Conservation (phyloP, 2,113 vertebrate genomes). For the Protobothrops mucrosquamatus region DNA sequence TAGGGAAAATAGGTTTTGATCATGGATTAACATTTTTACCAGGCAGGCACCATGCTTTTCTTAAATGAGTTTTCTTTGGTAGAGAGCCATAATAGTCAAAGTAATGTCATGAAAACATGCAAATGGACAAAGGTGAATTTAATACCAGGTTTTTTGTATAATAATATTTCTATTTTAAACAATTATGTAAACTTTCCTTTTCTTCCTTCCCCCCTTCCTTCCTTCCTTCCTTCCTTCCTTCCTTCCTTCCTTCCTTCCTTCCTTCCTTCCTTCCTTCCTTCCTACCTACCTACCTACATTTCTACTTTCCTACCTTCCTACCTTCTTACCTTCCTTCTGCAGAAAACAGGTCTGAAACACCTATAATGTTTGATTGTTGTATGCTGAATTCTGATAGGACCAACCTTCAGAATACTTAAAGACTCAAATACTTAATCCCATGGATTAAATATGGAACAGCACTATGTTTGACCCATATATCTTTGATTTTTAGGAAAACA, state of each 20-base stretch:
- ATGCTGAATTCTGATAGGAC: background rate
- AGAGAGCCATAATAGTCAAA: background rate
- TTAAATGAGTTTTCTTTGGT: background rate
- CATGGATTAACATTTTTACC: background rate
- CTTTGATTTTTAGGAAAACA: background rate
- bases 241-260: too few species aligned
- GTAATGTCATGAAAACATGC: background rate
- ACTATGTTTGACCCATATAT: background rate
- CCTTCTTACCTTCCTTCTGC: background rate
- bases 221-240: too few species aligned
- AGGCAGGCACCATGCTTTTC: background rate
- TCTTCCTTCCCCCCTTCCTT: background rate
- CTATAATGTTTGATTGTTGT: background rate
- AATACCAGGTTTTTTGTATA: background rate
- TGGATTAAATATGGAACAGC: background rate
- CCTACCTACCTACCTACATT: background rate
- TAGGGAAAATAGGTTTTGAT: background rate
- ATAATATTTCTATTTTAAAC: background rate
- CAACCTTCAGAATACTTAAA: background rate
- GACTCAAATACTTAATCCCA: background rate
- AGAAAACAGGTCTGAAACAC: background rate
- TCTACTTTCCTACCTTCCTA: background rate
- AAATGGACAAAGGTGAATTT: background rate
- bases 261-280: background rate
- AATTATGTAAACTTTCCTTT: background rate